These are phyloP conservation scores for Glossosoma conforme DNA, from an alignment of 1,140 invertebrate species.

Conservation along the genomic window DNA sequence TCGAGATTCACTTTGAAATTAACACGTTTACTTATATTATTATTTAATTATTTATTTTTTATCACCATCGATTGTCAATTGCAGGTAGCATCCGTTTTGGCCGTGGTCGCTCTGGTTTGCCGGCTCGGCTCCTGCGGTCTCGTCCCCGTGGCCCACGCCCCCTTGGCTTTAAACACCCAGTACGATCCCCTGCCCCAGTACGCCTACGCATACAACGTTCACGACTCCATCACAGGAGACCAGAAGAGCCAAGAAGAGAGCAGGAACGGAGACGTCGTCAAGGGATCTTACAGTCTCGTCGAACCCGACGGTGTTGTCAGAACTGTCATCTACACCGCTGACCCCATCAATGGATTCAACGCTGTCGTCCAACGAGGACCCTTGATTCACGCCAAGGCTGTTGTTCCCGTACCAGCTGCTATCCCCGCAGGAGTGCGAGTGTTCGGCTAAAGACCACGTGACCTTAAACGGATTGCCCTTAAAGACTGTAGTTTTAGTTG, in stretches of 20 bases:
- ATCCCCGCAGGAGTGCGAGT: conserved; percentile 28
- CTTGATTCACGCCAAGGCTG: conserved; percentile 18
- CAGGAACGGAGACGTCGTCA: conserved; percentile 48
- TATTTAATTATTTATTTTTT: background rate
- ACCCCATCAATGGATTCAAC: conserved; percentile 42
- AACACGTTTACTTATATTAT: background rate
- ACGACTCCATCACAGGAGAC: conserved; percentile 49
- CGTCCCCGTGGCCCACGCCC: conserved; percentile 27
- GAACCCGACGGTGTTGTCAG: conserved; percentile 45
- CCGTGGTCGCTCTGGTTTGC: conserved; percentile 16
- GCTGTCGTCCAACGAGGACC: conserved; percentile 36
- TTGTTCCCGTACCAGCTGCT: conserved; percentile 28
- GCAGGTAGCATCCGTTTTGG: conserved; percentile 25
- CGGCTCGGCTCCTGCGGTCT: conserved; percentile 26
- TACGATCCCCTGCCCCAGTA: conserved; percentile 50
- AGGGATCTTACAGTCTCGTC: conserved; percentile 44
- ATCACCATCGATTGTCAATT: background rate
- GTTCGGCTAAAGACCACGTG: conserved; percentile 18
- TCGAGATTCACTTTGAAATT: background rate
- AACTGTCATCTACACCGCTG: conserved; percentile 41
- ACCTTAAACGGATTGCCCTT: conserved; percentile 15
- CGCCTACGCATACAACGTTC: conserved; percentile 48
- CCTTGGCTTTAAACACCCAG: conserved; percentile 39
- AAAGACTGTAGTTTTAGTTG: conserved; percentile 25
- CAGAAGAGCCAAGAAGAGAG: conserved; percentile 49